Percentiles rank a stretch among this genome's conserved stretches.
Conservation (phyloP, 2,113 vertebrate species). For the Aegithalos caudatus region DNA sequence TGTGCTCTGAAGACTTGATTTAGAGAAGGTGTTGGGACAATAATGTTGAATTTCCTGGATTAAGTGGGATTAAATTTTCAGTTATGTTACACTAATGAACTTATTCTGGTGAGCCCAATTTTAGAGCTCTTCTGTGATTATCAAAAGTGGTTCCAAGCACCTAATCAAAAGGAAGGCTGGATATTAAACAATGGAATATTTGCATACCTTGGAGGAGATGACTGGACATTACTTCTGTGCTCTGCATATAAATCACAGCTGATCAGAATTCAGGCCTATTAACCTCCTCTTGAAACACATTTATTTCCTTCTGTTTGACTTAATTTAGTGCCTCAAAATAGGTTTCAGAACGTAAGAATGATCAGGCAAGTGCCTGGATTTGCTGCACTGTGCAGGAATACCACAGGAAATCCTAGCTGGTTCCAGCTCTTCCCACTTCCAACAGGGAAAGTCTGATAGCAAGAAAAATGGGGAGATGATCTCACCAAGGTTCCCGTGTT, state of each 20-base stretch:
- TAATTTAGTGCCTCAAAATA: neutral
- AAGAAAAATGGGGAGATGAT: neutral
- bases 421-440: neutral
- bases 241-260: slow-evolving; percentile 3
- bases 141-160: slow-evolving; percentile 17
- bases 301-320: neutral
- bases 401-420: neutral
- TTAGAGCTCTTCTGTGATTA: slow-evolving; percentile 20
- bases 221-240: neutral
- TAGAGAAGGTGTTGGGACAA: neutral
- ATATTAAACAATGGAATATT: slow-evolving; percentile 12
- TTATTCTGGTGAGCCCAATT: neutral
- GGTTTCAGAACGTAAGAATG: neutral
- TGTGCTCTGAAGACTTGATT: neutral
- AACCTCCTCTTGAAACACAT: slow-evolving; percentile 15
- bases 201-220: slow-evolving; percentile 6
- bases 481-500: neutral
- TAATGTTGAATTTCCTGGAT: neutral
- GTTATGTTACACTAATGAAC: neutral
- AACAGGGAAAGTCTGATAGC: rapidly evolving
- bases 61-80: neutral
- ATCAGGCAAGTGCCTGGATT: neutral
- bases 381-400: neutral
- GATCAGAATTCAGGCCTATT: neutral
- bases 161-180: neutral